These are phyloP conservation scores for Puntigrus tetrazona DNA, from an alignment of 2,113 vertebrate species.

Conservation along the genomic window DNA sequence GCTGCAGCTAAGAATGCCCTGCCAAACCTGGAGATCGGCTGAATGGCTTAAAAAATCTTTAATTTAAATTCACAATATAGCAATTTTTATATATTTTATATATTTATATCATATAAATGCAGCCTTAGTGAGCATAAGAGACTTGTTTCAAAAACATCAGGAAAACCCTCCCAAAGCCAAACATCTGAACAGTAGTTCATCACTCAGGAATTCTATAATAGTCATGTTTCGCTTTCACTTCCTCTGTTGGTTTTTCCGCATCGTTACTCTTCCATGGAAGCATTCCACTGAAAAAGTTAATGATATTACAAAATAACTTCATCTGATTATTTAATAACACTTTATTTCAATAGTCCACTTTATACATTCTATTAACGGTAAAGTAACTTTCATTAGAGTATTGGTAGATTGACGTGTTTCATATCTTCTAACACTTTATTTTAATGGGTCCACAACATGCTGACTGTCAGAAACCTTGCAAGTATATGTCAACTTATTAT, in stretches of 20 bases:
- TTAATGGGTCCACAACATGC: too few relatives aligned
- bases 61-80: background rate
- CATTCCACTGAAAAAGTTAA: background rate
- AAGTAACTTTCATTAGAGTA: too few relatives aligned
- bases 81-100: background rate
- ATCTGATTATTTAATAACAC: background rate
- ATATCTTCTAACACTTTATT: too few relatives aligned
- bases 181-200: background rate
- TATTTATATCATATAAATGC: background rate
- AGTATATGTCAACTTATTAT: too few relatives aligned
- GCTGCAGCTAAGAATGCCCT: too few relatives aligned
- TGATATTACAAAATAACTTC: background rate
- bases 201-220: background rate
- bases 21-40: too few relatives aligned
- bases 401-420: too few relatives aligned
- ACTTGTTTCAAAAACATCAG: background rate
- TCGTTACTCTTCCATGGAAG: background rate
- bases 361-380: too few relatives aligned
- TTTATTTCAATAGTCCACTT: too few relatives aligned
- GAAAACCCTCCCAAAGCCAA: background rate
- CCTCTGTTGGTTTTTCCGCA: conserved; percentile 27
- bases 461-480: too few relatives aligned
- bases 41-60: too few relatives aligned
- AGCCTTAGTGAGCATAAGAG: background rate
- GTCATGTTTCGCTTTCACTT: background rate